Percentiles rank a stretch among this genome's conserved stretches.
These are phyloP conservation scores for Orchestia grillus DNA, from an alignment of 1,140 invertebrate genomes.

Conservation along the genomic window DNA sequence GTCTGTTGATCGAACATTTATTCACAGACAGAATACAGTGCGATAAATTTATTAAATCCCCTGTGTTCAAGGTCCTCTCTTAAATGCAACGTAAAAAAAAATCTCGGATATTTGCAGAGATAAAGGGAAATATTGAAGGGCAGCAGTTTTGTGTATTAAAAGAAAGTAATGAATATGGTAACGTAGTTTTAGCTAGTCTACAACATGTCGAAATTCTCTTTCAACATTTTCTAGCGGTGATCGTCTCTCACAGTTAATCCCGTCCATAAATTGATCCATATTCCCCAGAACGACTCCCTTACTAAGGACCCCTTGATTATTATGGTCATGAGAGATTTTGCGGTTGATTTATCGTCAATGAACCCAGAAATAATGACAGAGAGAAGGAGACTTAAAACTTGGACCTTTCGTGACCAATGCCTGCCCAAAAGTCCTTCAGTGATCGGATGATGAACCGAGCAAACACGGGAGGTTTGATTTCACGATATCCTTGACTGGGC, in stretches of 20 bases:
- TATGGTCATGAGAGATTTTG: slow-evolving; percentile 16
- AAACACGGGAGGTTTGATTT: background rate
- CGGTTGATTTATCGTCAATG: slow-evolving; percentile 50
- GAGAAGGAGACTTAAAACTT: slow-evolving; percentile 12
- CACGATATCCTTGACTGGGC: background rate
- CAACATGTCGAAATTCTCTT: background rate
- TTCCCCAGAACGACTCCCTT: slow-evolving; percentile 22
- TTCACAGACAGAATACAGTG: background rate
- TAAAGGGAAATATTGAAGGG: background rate
- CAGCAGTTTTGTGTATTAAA: background rate
- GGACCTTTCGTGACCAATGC: slow-evolving; percentile 40
- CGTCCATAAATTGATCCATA: slow-evolving; percentile 27
- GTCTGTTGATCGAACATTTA: background rate
- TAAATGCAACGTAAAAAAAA: background rate
- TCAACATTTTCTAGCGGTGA: background rate
- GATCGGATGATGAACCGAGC: background rate
- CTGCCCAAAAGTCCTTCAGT: background rate
- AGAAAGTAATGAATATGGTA: background rate
- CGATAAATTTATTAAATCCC: background rate
- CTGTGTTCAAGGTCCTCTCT: background rate
- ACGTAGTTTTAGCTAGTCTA: background rate
- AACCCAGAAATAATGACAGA: slow-evolving; percentile 14
- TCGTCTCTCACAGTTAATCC: background rate
- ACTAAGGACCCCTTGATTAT: slow-evolving; percentile 10
- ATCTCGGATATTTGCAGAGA: background rate